Evolutionary conservation across 92 coral and sea anemone species (phyloP), one percentile per base, ranked within the genome.

Genomic region (Montipora capitata): DNA sequence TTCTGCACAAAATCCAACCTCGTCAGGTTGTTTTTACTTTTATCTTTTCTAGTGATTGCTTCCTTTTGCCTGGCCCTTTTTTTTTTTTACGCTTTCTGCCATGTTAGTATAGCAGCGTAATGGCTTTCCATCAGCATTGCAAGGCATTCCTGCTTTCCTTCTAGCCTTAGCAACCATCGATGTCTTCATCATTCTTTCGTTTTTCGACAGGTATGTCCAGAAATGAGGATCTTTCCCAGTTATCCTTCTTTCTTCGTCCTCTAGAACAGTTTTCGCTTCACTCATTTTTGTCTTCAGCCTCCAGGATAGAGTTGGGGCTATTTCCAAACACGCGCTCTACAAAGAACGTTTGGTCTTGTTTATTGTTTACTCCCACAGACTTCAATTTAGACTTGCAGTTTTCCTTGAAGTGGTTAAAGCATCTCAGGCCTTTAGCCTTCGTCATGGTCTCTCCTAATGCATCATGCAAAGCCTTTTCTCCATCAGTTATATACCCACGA

Each of bases 81-180:
- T 76, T 63, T 90, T 90, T 48, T 90, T 90, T 5, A 90, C 81
- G 62, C 90, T 84, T 58, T 85, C 90, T 3, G 93, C 72, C 59
- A 73, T 80, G 52, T 85, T 71, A 8, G 85, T 77, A 85, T 84
- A 78, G 70, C 90, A 84, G 27, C 17, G 71, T 11, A 43, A 2
- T 2, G 86, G 87, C 13, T 71, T 85, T 13, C 86, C 83, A 6
- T 16, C 17, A 13, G 35, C 4, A 74, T 78, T 85, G 63, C 18
- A 58, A 42, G 91, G 91, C 73, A 81, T 81, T 10, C 91, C 91
- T 43, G 91, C 87, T 63, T 88, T 88, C 44, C 63, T 81, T 59
- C 87, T 72, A 20, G 87, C 44, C 43, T 40, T 62, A 10, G 74
- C 87, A 39, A 88, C 81, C 91, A 88, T 81, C 4, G 77, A 79